Conservation (phyloP, 1,140 invertebrate species). For the Armadillidium nasatum region DNA sequence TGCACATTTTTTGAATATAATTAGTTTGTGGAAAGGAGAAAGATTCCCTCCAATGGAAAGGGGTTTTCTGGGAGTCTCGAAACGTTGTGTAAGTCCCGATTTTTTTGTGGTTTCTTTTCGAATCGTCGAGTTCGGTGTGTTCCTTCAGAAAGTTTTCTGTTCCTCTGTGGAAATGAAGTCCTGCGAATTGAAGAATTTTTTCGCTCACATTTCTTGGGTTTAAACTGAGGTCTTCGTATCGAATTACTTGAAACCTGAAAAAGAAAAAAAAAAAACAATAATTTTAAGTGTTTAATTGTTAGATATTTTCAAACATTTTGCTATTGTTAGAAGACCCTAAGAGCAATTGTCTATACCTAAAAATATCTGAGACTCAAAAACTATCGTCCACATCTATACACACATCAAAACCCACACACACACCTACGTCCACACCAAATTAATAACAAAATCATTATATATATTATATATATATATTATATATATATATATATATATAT, state of each 20-base stretch:
- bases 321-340: too few species aligned
- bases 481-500: too few species aligned
- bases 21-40: constrained; percentile 32
- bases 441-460: too few species aligned
- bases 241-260: constrained; percentile 41
- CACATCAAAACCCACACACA: too few species aligned
- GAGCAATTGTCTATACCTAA: too few species aligned
- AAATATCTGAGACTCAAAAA: too few species aligned
- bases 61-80: constrained; percentile 39
- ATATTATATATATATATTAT: too few species aligned
- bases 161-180: constrained; percentile 34
- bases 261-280: too few species aligned
- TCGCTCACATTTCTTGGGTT: constrained; percentile 42
- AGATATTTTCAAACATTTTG: too few species aligned
- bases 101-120: constrained; percentile 8
- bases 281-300: too few species aligned
- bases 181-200: constrained; percentile 45
- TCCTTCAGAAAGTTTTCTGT: constrained; percentile 35
- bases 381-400: too few species aligned
- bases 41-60: constrained; percentile 39
- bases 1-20: constrained; percentile 34
- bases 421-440: too few species aligned
- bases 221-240: constrained; percentile 47
- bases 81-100: constrained; percentile 36
- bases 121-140: constrained; percentile 32